Base-by-base conservation (phyloP, 2,113 vertebrate genomes). In the Toxostoma redivivum region DNA sequence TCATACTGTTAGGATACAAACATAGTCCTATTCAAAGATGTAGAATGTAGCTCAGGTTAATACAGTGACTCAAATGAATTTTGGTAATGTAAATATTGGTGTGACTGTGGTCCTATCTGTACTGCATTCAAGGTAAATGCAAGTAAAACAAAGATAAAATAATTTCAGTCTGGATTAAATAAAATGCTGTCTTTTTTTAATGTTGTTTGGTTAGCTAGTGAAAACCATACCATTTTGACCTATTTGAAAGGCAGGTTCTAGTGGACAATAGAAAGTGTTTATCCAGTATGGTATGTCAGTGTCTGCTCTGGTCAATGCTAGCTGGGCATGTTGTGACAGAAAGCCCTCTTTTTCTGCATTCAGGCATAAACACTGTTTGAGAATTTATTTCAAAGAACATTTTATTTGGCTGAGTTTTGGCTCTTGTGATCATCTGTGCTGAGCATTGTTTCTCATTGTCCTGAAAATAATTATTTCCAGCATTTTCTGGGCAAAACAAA, bases 391-490 rank as follows among this genome's bases (percentile, higher is more conserved):
- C 72, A 86, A 45, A 81, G 4, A 70, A 50, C 10, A 31, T 81
- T 88, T 88, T 69, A 61, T 83, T 86, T 88, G 64, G 22, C 56
- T 40, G 23, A 77, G 25, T 54, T 47, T 90, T 56, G 17, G 12
- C 9, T 85, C 40, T 86, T 71, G 14, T 92, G 60, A 67, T 93
- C n/a, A 53, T 88, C 60, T 95, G 11, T 78, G 44, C 60, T 79
- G 40, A 86, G 31, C 28, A 7, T 77, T 7, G 2, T 93, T 67
- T 77, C 11, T 92, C 8, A 35, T 77, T 79, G 42, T 83, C 24
- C 62, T 88, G 28, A 56, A 90, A 80, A 70, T 86, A 96, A 93
- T 93, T 87, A 73, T 83, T 88, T 93, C 94, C 81, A 86, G 62
- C 15, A 47, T 67, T 93, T 90, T 69, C 50, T 84, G 42, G 91